Evolutionary conservation across 2,113 vertebrate species (phyloP).

Genomic region (chimpanzee (Pan troglodytes)): NHGRI_mPanTro3-v2.1_pri NC_072421.2:20643501-20644000

Average conservation of each 20-base stretch:
- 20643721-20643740: background rate
- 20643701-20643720: background rate
- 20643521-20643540: slow-evolving; percentile 30
- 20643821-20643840: slow-evolving; percentile 29
- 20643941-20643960: background rate
- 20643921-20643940: background rate
- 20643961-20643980: background rate
- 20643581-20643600: slow-evolving; percentile 31
- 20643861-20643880: background rate
- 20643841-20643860: background rate
- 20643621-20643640: background rate
- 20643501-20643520: background rate
- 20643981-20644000: too few species aligned
- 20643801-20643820: background rate
- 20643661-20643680: slow-evolving; percentile 38
- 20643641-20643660: slow-evolving; percentile 24
- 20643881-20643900: background rate
- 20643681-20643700: background rate
- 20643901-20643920: background rate
- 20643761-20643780: background rate
- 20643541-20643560: slow-evolving; percentile 39
- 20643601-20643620: background rate
- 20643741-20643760: background rate
- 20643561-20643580: slow-evolving; percentile 20
- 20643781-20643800: background rate